phyloP scores from a whole-genome alignment of 2,888 invertebrate species.

The Pyrrhia umbra region DNA sequence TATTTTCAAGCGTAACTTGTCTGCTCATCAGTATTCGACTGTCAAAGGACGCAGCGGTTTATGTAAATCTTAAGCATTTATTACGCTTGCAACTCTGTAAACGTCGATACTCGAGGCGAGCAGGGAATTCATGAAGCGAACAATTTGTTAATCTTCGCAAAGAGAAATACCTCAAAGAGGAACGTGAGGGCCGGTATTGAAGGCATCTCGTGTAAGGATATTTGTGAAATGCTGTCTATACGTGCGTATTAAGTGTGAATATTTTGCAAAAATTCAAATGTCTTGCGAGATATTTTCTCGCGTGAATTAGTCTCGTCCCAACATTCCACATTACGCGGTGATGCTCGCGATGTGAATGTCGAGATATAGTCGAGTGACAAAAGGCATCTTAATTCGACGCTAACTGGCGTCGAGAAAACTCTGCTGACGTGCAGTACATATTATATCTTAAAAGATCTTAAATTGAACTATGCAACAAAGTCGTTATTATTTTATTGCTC shows the following conservation, averaged over 20 bases:
- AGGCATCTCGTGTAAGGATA: slow-evolving; percentile 68
- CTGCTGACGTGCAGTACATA: slow-evolving; percentile 39
- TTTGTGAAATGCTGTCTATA: slow-evolving; percentile 66
- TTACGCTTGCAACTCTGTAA: slow-evolving; percentile 74
- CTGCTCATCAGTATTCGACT: slow-evolving; percentile 80
- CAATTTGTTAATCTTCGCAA: slow-evolving; percentile 78
- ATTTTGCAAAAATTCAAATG: slow-evolving; percentile 74
- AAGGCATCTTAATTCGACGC: slow-evolving; percentile 74
- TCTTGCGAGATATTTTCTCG: slow-evolving; percentile 81
- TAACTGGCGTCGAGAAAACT: slow-evolving; percentile 62
- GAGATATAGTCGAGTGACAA: slow-evolving; percentile 68
- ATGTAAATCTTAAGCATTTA: slow-evolving; percentile 81
- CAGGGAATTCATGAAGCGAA: slow-evolving; percentile 71
- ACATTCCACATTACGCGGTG: slow-evolving; percentile 77
- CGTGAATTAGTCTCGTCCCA: slow-evolving; percentile 81
- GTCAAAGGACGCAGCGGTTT: slow-evolving; percentile 78
- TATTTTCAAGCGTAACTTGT: slow-evolving; percentile 71
- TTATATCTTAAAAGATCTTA: slow-evolving; percentile 39
- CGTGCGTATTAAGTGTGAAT: slow-evolving; percentile 64
- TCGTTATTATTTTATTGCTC: slow-evolving; percentile 78
- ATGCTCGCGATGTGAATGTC: slow-evolving; percentile 71
- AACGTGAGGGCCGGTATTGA: slow-evolving; percentile 61
- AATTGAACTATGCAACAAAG: slow-evolving; percentile 68
- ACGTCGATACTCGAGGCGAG: slow-evolving; percentile 68
- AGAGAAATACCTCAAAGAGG: slow-evolving; percentile 67